phyloP scores from a whole-genome alignment of 2,113 vertebrate species.

The Gasterosteus aculeatus region DNA sequence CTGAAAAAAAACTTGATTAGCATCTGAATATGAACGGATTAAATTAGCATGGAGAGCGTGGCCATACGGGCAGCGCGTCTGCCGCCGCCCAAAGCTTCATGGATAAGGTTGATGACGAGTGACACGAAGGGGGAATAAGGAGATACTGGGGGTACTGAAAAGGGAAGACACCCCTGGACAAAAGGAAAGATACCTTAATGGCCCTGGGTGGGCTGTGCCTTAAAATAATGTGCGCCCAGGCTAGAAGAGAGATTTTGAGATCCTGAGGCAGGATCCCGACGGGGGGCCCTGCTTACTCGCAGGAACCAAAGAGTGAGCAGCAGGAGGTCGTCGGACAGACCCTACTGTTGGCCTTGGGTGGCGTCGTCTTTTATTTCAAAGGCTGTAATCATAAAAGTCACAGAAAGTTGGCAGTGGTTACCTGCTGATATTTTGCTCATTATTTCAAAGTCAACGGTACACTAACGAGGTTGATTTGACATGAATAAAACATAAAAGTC shows the following conservation, averaged over 20 bases:
- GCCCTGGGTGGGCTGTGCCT: constrained; percentile 55
- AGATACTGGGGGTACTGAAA: constrained; percentile 39
- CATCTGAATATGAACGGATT: constrained; percentile 78
- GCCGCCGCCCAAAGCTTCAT: constrained; percentile 38
- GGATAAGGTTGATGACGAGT: constrained; percentile 36
- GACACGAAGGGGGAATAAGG: constrained; percentile 47
- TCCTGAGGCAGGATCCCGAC: constrained; percentile 40
- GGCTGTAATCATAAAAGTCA: constrained; percentile 56
- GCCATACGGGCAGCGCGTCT: constrained; percentile 66
- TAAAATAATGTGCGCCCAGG: constrained; percentile 36
- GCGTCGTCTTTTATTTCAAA: constrained; percentile 56
- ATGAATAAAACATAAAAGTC: constrained; percentile 68
- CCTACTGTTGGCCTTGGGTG: constrained; percentile 53
- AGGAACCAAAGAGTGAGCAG: constrained; percentile 46
- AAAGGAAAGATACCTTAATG: constrained; percentile 36
- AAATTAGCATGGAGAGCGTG: constrained; percentile 70
- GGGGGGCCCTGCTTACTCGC: constrained; percentile 47
- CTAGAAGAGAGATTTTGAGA: constrained; percentile 49
- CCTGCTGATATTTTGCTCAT: constrained; percentile 71
- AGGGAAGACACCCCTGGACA: constrained; percentile 39
- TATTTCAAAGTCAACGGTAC: constrained; percentile 60
- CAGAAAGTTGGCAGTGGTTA: constrained; percentile 46
- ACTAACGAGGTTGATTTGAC: constrained; percentile 68
- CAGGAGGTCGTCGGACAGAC: constrained; percentile 62
- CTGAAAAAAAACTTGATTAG: constrained; percentile 64